Percentiles rank a stretch among this genome's conserved stretches.
These are phyloP conservation scores for Meteorus sp. DNA, from an alignment of 1,140 invertebrate genomes.

Conservation along the genomic window DNA sequence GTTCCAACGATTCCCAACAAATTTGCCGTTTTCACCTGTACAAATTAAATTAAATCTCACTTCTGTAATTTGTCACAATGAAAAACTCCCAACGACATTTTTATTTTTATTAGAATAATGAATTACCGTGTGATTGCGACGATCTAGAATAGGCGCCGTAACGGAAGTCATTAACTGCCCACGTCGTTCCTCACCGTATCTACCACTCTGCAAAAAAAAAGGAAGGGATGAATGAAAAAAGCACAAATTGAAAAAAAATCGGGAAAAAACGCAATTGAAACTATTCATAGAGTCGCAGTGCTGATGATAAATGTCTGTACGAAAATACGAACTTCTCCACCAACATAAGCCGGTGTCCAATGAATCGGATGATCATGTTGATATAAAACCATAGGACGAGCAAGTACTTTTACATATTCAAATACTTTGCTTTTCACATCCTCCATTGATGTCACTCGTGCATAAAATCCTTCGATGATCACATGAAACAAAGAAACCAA, in stretches of 20 bases:
- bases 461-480: slow-evolving; percentile 74
- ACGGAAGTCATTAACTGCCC: slow-evolving; percentile 87
- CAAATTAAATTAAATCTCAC: slow-evolving; percentile 30
- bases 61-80: slow-evolving; percentile 18
- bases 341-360: slow-evolving; percentile 88
- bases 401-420: slow-evolving; percentile 88
- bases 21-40: slow-evolving; percentile 78
- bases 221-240: not conserved
- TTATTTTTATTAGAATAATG: slow-evolving; percentile 10
- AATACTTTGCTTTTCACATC: slow-evolving; percentile 88
- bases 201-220: slow-evolving; percentile 63
- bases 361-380: slow-evolving; percentile 85
- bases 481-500: slow-evolving; percentile 15
- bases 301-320: not conserved
- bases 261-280: not conserved
- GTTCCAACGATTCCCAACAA: slow-evolving; percentile 92
- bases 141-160: slow-evolving; percentile 89
- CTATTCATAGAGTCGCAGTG: not conserved
- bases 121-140: slow-evolving; percentile 84
- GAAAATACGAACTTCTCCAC: slow-evolving; percentile 71
- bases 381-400: slow-evolving; percentile 88
- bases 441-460: slow-evolving; percentile 78
- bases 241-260: not conserved
- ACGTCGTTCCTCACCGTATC: slow-evolving; percentile 68
- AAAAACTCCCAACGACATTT: not conserved